phyloP scores from a whole-genome alignment of 2,113 vertebrate genomes.

The Etia nguti region DNA sequence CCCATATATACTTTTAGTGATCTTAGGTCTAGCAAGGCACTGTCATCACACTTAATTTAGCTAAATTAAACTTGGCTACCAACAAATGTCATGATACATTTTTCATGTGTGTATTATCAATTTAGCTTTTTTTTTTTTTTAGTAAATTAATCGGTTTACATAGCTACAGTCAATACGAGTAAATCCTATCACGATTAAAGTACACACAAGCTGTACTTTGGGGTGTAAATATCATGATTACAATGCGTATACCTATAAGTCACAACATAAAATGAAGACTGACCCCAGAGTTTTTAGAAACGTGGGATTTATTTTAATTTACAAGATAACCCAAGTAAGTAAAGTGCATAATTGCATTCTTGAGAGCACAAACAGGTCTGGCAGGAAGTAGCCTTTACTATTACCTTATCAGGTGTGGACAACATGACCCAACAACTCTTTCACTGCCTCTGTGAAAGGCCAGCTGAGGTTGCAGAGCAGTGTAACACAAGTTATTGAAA shows the following conservation, averaged over 20 bases:
- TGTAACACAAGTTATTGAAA: background rate
- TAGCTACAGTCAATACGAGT: background rate
- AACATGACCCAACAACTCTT: background rate
- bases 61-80: background rate
- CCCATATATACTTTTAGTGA: background rate
- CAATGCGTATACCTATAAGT: background rate
- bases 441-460: background rate
- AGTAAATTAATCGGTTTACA: background rate
- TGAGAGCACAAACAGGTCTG: background rate
- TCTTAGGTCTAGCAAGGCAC: background rate
- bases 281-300: background rate
- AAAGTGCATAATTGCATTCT: background rate
- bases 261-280: background rate
- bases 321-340: background rate
- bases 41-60: background rate
- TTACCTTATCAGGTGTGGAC: background rate
- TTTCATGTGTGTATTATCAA: background rate
- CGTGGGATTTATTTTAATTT: background rate
- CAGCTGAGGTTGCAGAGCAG: background rate
- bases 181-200: background rate
- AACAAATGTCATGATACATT: background rate
- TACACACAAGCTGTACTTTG: background rate
- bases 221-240: background rate
- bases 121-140: background rate
- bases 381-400: background rate